These are phyloP conservation scores for Poliocrania exsul DNA, from an alignment of 2,797 vertebrate genomes.

Conservation along the genomic window DNA sequence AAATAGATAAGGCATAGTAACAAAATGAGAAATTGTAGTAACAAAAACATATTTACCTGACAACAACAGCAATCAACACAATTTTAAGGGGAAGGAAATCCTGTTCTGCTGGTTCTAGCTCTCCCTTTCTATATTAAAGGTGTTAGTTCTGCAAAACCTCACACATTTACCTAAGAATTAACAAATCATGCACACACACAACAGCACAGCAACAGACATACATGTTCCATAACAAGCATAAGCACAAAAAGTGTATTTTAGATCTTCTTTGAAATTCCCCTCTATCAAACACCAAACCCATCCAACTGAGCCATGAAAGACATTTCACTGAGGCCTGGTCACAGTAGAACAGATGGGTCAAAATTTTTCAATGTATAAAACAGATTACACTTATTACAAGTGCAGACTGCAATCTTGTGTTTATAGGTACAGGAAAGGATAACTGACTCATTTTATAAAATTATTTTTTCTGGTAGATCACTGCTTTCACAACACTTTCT, in stretches of 20 bases:
- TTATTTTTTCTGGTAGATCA: not conserved
- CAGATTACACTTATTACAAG: not conserved
- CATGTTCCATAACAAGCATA: not conserved
- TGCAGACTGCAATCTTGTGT: not conserved
- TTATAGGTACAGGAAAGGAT: not conserved
- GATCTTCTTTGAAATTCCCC: not conserved
- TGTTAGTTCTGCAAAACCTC: not conserved
- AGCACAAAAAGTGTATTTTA: not conserved
- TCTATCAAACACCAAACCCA: not conserved
- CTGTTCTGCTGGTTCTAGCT: not conserved
- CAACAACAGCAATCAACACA: not conserved
- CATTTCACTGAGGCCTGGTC: not conserved
- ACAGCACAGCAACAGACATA: not conserved
- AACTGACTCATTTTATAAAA: not conserved
- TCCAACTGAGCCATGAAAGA: not conserved
- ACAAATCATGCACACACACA: not conserved
- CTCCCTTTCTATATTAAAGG: not conserved
- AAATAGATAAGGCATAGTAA: not conserved
- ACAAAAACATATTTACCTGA: not conserved
- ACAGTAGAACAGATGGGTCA: not conserved
- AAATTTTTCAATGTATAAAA: not conserved
- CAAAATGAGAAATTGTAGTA: not conserved
- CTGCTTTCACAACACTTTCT: not conserved
- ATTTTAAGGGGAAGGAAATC: not conserved
- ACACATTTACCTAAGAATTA: not conserved